A percentile compares a stretch with the other conserved stretches of the same genome.
phyloP scores from a whole-genome alignment of 37 sponge, comb jelly and placozoan species.

The Mnemiopsis leidyi region DNA sequence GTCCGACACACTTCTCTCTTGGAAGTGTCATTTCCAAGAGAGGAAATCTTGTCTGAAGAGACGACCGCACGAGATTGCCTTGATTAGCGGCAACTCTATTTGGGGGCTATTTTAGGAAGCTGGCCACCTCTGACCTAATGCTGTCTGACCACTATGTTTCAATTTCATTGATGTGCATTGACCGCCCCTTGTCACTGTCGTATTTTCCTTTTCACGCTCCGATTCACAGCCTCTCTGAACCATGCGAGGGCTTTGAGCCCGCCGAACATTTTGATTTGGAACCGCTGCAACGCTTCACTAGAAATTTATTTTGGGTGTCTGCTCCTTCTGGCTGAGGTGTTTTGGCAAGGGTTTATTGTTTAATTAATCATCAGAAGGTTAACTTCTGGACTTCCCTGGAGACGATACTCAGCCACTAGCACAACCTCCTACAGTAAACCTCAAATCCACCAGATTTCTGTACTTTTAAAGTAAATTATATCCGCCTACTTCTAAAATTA shows the following conservation, averaged over 20 bases:
- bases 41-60: too few species aligned
- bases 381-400: too few species aligned
- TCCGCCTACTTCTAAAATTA: not conserved
- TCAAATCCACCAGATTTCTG: not conserved
- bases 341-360: too few species aligned
- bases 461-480: not conserved
- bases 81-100: not conserved
- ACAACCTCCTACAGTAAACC: not conserved
- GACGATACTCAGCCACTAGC: too few species aligned
- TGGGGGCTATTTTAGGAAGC: not conserved
- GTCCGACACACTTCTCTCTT: too few species aligned
- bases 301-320: not conserved
- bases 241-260: not conserved
- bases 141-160: not conserved
- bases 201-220: not conserved
- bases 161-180: not conserved
- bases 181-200: too few species aligned
- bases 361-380: too few species aligned
- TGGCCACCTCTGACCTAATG: not conserved
- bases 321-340: not conserved
- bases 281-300: too few species aligned
- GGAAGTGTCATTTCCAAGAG: too few species aligned
- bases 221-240: not conserved
- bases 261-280: not conserved
- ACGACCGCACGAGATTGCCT: not conserved